These are phyloP conservation scores for Catharus ustulatus DNA, from an alignment of 2,797 vertebrate genomes.

Conservation along the genomic window DNA sequence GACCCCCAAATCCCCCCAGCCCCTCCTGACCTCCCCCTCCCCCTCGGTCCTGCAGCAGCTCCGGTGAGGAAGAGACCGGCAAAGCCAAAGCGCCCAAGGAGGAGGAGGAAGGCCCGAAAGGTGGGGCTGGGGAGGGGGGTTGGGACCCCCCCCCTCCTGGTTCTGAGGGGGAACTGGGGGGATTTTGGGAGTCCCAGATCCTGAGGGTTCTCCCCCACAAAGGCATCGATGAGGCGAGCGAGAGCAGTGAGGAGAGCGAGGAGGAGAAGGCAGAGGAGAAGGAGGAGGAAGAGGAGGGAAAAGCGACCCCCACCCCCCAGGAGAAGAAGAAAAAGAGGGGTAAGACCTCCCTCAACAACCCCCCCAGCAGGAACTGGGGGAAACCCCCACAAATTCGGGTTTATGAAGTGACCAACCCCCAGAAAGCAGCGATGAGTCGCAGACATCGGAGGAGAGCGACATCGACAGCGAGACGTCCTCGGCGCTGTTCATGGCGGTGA, in stretches of 20 bases:
- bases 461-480: background rate
- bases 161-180: background rate
- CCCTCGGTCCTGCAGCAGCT: background rate
- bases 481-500: background rate
- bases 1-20: too few relatives aligned
- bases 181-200: background rate
- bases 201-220: background rate
- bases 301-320: conserved; percentile 69
- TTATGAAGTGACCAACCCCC: background rate
- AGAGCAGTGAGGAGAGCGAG: conserved; percentile 91
- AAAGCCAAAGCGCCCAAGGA: background rate
- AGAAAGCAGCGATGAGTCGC: background rate
- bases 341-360: background rate
- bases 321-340: conserved; percentile 81
- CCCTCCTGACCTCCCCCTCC: background rate
- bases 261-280: conserved; percentile 29
- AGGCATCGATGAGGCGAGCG: conserved; percentile 85
- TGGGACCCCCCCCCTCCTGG: rapidly evolving
- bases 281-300: conserved; percentile 80
- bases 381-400: rapidly evolving
- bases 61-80: background rate
- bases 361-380: background rate
- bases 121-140: background rate
- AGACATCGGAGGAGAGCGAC: background rate
- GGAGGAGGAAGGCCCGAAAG: background rate